Base-by-base conservation (phyloP, 2,113 vertebrate species). In the Ptilorrhoa leucosticta region DNA sequence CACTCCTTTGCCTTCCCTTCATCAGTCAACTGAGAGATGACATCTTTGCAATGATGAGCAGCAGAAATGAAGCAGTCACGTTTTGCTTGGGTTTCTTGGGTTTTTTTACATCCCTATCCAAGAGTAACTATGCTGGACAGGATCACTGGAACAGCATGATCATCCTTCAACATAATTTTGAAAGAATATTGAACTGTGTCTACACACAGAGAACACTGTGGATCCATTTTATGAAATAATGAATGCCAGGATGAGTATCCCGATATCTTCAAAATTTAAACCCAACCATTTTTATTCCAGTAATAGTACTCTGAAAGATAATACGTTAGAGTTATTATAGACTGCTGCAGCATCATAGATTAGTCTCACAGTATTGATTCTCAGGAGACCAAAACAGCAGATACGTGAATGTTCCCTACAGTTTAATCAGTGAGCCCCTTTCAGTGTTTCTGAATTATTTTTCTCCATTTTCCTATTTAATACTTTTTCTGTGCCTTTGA, bases 211-310 rank as follows among this genome's bases (percentile, higher is more conserved):
- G 83, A 92, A 84, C 31, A 39, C 37, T 35, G 83, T 19, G 79
- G 83, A 92, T 96, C 79, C 83, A 79, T 94, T 92, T 96, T 91
- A 97, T 92, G 86, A 95, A 97, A 93, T 96, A 92, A 96, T 87
- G 90, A 93, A 92, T 64, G 77, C 37, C 77, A 83, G 77, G 69
- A 87, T 57, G 21, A 89, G 69, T 79, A 94, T 95, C 80, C 73
- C 39, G 4, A 44, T 89, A 94, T 45, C 88, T 89, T 84, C 48
- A 68, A 65, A 90, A 92, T 95, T 96, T 93, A 90, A 95, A 96
- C 7, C 48, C 61, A 78, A 91, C 83, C 68, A 89, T 94, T 96
- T 94, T 95, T 96, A 93, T 92, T 90, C 83, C 61, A 93, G 69
- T 87, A 94, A 95, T 91, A 96, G 95, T 78, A 96, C 76, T 82